Conservation (phyloP, 2,888 invertebrate species). For the Apeira syringaria region DNA sequence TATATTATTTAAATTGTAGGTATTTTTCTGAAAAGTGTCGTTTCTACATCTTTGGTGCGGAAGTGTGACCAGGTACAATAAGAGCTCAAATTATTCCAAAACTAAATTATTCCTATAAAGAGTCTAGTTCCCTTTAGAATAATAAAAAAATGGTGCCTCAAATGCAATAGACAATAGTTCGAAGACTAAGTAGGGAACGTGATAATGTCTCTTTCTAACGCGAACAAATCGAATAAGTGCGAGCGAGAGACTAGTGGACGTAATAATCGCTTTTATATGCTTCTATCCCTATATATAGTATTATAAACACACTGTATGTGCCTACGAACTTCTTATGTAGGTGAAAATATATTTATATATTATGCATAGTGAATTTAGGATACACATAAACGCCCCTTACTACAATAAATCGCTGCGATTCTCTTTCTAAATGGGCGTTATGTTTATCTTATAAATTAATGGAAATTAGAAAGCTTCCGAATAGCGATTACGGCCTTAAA, state of each 20-base stretch:
- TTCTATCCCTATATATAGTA: slow-evolving; percentile 12
- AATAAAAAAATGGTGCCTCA: slow-evolving; percentile 27
- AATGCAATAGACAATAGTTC: slow-evolving; percentile 26
- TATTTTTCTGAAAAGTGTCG: slow-evolving; percentile 2
- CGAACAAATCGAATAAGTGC: slow-evolving; percentile 16
- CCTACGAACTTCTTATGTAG: slow-evolving; percentile 14
- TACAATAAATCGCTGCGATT: slow-evolving; percentile 1
- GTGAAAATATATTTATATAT: slow-evolving; percentile 8
- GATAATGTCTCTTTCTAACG: slow-evolving; percentile 13
- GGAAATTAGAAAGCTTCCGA: slow-evolving; percentile 17
- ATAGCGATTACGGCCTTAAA: slow-evolving; percentile 14
- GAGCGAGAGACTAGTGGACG: slow-evolving; percentile 19
- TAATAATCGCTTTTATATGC: slow-evolving; percentile 13
- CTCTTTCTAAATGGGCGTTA: slow-evolving; percentile 7
- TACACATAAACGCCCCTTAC: slow-evolving; percentile 12
- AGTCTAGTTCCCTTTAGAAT: slow-evolving; percentile 1
- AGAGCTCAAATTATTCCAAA: slow-evolving; percentile 31
- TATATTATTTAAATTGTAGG: slow-evolving; percentile 2
- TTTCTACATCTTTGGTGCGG: slow-evolving; percentile 23
- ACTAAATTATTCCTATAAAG: slow-evolving; percentile 14
- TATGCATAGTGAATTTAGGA: slow-evolving; percentile 3
- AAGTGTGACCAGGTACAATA: slow-evolving; percentile 15
- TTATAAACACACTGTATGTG: slow-evolving; percentile 16
- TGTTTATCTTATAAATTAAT: slow-evolving; percentile 11
- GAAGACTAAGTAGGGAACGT: slow-evolving; percentile 13